phyloP scores from a whole-genome alignment of 2,888 invertebrate genomes.

The Drosophila diplacantha region DNA sequence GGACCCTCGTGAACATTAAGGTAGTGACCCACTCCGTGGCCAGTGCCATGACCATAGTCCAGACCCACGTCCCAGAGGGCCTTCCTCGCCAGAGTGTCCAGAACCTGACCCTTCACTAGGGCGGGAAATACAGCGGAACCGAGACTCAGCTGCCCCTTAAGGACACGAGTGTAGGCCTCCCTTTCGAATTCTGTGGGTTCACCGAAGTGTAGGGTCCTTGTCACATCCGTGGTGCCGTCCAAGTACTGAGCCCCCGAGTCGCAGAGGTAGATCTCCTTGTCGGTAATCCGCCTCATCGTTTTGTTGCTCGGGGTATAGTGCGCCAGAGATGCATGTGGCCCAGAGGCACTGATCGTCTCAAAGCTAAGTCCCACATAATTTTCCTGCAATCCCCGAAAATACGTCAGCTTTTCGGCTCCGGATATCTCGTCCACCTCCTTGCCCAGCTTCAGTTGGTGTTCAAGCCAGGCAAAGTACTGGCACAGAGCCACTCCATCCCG shows the following conservation, averaged over 20 bases:
- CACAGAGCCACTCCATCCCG: constrained; percentile 93
- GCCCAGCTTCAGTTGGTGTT: constrained; percentile 82
- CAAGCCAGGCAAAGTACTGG: constrained; percentile 92
- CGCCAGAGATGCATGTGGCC: constrained; percentile 95
- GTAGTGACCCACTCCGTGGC: constrained; percentile 93
- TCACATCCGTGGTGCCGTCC: constrained; percentile 96
- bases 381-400: constrained; percentile 84
- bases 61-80: constrained; percentile 90
- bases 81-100: constrained; percentile 88
- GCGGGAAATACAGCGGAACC: constrained; percentile 86
- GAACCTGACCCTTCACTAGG: constrained; percentile 78
- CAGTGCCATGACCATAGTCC: constrained; percentile 93
- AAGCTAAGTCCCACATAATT: constrained; percentile 92
- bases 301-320: constrained; percentile 87
- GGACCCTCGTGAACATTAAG: constrained; percentile 95
- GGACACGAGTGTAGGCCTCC: constrained; percentile 89
- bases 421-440: constrained; percentile 85
- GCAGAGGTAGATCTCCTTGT: constrained; percentile 89
- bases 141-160: constrained; percentile 89
- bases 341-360: constrained; percentile 93
- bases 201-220: constrained; percentile 90
- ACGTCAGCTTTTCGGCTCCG: constrained; percentile 84
- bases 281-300: constrained; percentile 83
- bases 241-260: constrained; percentile 93
- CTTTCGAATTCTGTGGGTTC: constrained; percentile 85